phyloP scores from a whole-genome alignment of 2,797 vertebrate species.

The Coracias cyanogaster region DNA sequence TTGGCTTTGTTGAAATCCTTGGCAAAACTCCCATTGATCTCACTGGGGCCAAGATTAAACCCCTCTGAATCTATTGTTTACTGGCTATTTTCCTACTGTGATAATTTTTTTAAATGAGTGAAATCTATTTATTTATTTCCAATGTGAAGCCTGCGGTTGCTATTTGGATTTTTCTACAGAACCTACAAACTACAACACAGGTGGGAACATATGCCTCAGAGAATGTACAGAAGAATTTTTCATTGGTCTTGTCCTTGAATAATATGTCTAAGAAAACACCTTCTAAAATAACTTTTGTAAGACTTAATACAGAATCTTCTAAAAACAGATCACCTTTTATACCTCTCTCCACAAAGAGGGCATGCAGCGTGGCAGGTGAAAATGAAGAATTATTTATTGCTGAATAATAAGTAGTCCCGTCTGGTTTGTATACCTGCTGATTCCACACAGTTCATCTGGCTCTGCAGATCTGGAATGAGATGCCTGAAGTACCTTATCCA shows the following conservation, averaged over 20 bases:
- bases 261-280: neutral
- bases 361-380: neutral
- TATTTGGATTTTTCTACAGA: slow-evolving; percentile 51
- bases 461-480: neutral
- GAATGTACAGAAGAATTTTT: slow-evolving; percentile 42
- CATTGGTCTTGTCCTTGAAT: slow-evolving; percentile 11
- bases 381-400: neutral
- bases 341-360: neutral
- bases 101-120: slow-evolving; percentile 25
- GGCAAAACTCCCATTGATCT: slow-evolving; percentile 41
- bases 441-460: neutral
- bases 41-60: slow-evolving; percentile 45
- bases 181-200: slow-evolving; percentile 4
- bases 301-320: neutral
- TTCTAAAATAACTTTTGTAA: slow-evolving; percentile 45
- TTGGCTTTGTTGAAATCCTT: slow-evolving; percentile 60
- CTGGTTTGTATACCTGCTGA: neutral
- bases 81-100: slow-evolving; percentile 66
- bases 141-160: slow-evolving; percentile 55
- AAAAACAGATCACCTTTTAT: neutral
- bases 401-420: neutral
- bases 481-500: neutral
- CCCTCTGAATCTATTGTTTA: slow-evolving; percentile 43
- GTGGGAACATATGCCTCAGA: slow-evolving; percentile 15
- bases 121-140: slow-evolving; percentile 62